Percentiles rank a stretch among this genome's conserved stretches.
phyloP scores from a whole-genome alignment of 1,140 invertebrate genomes.

The Macrocentrus cingulum region DNA sequence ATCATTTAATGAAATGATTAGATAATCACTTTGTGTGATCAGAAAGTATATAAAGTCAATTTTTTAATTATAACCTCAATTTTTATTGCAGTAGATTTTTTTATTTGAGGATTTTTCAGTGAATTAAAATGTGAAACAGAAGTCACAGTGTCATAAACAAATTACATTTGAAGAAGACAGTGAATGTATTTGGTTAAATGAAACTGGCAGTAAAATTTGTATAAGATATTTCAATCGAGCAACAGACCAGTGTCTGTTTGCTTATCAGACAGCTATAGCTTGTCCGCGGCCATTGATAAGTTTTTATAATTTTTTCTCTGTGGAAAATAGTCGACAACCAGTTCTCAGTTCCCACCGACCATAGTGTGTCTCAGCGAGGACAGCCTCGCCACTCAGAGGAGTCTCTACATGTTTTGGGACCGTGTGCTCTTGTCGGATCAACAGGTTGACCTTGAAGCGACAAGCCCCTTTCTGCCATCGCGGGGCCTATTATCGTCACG shows the following conservation, averaged over 20 bases:
- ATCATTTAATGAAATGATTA: too few relatives aligned
- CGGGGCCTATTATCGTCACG: constrained; percentile 36
- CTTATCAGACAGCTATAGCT: constrained; percentile 31
- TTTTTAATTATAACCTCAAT: too few relatives aligned
- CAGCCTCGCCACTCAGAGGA: constrained; percentile 14
- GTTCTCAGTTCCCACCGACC: constrained; percentile 28
- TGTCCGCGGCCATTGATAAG: constrained; percentile 26
- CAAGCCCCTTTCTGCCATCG: constrained; percentile 30
- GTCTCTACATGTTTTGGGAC: constrained; percentile 26
- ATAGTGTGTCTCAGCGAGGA: constrained; percentile 3
- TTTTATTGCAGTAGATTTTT: too few relatives aligned
- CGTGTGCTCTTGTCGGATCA: constrained; percentile 34
- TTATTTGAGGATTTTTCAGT: too few relatives aligned
- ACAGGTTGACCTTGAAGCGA: constrained; percentile 47
- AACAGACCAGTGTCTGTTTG: constrained; percentile 32
- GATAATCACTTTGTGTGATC: too few relatives aligned
- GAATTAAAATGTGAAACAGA: too few relatives aligned
- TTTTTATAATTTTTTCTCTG: constrained; percentile 29
- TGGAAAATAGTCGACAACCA: constrained; percentile 32
- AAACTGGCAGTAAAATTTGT: constrained; percentile 18
- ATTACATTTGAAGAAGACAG: constrained; percentile 5
- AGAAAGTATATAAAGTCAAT: too few relatives aligned
- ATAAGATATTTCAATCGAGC: constrained; percentile 31
- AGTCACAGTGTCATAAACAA: background rate
- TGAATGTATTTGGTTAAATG: background rate